phyloP scores from a whole-genome alignment of 2,113 vertebrate genomes.

The Gnathonemus echidnorhynchus region DNA sequence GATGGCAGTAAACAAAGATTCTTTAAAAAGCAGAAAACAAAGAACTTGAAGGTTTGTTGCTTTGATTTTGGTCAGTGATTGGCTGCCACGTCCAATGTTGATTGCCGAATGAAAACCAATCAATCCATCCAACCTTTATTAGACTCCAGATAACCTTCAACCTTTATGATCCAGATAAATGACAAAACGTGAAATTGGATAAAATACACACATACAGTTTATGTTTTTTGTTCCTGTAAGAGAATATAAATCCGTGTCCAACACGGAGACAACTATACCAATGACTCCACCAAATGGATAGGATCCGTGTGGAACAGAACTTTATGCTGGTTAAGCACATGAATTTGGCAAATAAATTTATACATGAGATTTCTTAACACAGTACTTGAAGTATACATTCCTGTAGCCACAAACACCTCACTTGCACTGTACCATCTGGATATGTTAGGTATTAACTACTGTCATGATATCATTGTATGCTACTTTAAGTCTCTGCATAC shows the following conservation, averaged over 20 bases:
- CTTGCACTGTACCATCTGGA: background rate
- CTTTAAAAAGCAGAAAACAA: background rate
- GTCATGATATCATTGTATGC: background rate
- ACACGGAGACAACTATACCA: background rate
- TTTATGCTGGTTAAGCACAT: background rate
- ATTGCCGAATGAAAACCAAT: background rate
- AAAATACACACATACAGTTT: background rate
- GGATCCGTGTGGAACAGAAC: background rate
- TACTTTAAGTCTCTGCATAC: background rate
- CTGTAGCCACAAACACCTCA: background rate
- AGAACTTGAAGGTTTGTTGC: background rate
- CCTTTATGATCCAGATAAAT: background rate
- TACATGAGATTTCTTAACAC: background rate
- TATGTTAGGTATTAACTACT: background rate
- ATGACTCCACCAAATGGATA: background rate
- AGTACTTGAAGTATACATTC: background rate
- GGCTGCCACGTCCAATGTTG: background rate
- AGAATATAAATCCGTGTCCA: background rate
- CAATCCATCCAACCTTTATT: background rate
- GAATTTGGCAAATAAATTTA: background rate
- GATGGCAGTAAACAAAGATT: too few species aligned
- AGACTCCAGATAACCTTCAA: background rate
- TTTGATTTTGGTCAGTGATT: background rate
- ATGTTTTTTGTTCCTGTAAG: too few species aligned
- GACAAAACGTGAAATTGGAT: background rate